A percentile compares a stretch with the other conserved stretches of the same genome.
phyloP scores from a whole-genome alignment of 1,140 invertebrate species.

The Aphaenogaster floridana region DNA sequence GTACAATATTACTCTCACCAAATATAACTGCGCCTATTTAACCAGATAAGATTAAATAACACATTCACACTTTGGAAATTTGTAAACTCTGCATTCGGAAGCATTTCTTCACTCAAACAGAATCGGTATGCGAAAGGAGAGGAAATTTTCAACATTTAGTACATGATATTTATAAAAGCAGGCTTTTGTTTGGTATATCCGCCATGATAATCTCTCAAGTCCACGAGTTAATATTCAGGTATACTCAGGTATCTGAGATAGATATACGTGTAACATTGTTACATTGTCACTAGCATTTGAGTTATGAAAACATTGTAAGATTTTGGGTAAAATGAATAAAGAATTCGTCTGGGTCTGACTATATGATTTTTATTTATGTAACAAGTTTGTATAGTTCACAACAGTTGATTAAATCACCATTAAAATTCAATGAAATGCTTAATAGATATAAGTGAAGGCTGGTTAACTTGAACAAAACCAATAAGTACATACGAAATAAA shows the following conservation, averaged over 20 bases:
- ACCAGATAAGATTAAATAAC: constrained; percentile 8
- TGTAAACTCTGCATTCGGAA: not conserved
- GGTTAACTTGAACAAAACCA: constrained; percentile 4
- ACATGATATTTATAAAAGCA: constrained; percentile 23
- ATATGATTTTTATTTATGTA: not conserved
- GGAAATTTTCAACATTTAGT: constrained; percentile 5
- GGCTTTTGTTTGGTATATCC: not conserved
- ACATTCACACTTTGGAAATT: constrained; percentile 31
- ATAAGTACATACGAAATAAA: constrained; percentile 73
- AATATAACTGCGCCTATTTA: constrained; percentile 20
- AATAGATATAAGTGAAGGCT: not conserved
- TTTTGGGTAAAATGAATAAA: constrained; percentile 57
- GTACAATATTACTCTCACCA: constrained; percentile 11
- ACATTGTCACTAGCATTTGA: constrained; percentile 25
- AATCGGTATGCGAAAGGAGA: not conserved
- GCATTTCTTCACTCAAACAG: not conserved
- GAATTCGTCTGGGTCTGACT: constrained; percentile 20
- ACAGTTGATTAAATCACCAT: not conserved
- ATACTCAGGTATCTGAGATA: constrained; percentile 14
- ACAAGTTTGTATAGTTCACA: not conserved
- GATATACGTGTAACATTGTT: constrained; percentile 29
- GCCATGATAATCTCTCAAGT: constrained; percentile 19
- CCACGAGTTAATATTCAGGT: not conserved
- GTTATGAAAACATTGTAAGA: constrained; percentile 54
- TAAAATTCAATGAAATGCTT: not conserved